phyloP scores from a whole-genome alignment of 1,140 invertebrate genomes.

The Apocrypta bakeri region DNA sequence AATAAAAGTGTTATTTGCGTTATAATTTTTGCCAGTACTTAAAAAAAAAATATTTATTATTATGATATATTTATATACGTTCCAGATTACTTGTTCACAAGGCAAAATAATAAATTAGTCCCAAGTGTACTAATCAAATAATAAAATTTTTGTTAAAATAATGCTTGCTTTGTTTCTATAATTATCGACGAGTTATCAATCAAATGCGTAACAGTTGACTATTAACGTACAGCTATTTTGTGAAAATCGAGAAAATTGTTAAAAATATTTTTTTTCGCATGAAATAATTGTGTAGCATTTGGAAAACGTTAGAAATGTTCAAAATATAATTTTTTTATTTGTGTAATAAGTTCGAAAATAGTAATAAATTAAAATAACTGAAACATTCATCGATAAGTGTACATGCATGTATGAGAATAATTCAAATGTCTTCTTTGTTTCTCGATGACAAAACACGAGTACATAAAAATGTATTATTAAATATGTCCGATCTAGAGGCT shows the following conservation, averaged over 20 bases:
- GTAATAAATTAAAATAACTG: neutral
- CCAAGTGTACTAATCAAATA: constrained; percentile 19
- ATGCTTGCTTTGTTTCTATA: constrained; percentile 5
- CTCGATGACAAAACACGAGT: neutral
- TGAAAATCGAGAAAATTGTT: neutral
- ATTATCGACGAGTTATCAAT: constrained; percentile 14
- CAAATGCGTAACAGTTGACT: neutral
- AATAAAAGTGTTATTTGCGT: constrained; percentile 6
- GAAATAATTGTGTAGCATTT: too few relatives aligned
- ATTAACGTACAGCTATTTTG: constrained; percentile 1
- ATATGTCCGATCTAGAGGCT: neutral
- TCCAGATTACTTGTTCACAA: neutral
- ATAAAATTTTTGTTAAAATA: constrained; percentile 26
- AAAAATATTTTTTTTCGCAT: neutral
- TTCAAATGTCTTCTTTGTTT: constrained; percentile 16
- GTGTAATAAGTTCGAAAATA: neutral
- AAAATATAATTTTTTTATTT: too few relatives aligned
- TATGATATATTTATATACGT: constrained; percentile 11
- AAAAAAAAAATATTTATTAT: constrained; percentile 25
- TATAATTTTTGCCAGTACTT: constrained; percentile 21
- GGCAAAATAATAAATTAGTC: constrained; percentile 9
- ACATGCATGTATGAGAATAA: neutral
- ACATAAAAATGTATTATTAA: neutral
- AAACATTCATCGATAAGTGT: neutral
- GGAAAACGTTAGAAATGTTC: too few relatives aligned